Percentiles rank a stretch among this genome's conserved stretches.
These are phyloP conservation scores for Xenopus petersii DNA, from an alignment of 2,797 vertebrate genomes.

Conservation along the genomic window DNA sequence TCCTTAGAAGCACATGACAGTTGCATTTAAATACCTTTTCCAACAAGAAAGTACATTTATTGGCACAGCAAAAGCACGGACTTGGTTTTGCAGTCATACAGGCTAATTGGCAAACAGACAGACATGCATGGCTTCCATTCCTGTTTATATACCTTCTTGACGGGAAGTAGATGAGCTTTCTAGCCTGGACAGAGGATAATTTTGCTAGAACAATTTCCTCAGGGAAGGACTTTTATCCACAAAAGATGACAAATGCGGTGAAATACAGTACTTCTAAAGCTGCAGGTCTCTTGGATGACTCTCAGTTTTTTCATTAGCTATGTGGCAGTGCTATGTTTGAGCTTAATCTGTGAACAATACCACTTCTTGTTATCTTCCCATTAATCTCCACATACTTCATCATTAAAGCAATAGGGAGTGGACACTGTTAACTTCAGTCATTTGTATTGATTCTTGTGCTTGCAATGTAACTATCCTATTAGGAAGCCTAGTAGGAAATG, in stretches of 20 bases:
- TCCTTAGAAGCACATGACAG: constrained; percentile 21
- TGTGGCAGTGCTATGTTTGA: not conserved
- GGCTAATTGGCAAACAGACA: constrained; percentile 57
- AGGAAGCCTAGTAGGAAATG: too few relatives aligned
- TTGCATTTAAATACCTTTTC: constrained; percentile 51
- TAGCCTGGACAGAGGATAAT: constrained; percentile 56
- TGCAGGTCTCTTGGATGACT: constrained; percentile 49
- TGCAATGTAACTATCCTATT: too few relatives aligned
- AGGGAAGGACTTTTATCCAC: constrained; percentile 55
- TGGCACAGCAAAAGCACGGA: constrained; percentile 51
- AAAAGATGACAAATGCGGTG: constrained; percentile 57
- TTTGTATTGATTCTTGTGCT: too few relatives aligned
- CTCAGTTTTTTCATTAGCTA: constrained; percentile 16
- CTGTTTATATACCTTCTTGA: constrained; percentile 52
- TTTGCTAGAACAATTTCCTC: constrained; percentile 58
- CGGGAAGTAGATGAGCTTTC: constrained; percentile 54
- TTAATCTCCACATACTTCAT: constrained; percentile 36
- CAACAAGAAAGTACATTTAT: constrained; percentile 53
- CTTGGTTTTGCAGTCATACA: constrained; percentile 49
- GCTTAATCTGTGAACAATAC: constrained; percentile 33
- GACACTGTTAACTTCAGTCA: too few relatives aligned
- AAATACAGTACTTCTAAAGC: constrained; percentile 51
- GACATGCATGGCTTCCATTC: constrained; percentile 53
- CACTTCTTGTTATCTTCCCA: constrained; percentile 30
- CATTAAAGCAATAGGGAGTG: not conserved